Percentiles rank a stretch among this genome's conserved stretches.
These are phyloP conservation scores for Ictalurus punctatus DNA, from an alignment of 2,113 vertebrate species.

Conservation along the genomic window DNA sequence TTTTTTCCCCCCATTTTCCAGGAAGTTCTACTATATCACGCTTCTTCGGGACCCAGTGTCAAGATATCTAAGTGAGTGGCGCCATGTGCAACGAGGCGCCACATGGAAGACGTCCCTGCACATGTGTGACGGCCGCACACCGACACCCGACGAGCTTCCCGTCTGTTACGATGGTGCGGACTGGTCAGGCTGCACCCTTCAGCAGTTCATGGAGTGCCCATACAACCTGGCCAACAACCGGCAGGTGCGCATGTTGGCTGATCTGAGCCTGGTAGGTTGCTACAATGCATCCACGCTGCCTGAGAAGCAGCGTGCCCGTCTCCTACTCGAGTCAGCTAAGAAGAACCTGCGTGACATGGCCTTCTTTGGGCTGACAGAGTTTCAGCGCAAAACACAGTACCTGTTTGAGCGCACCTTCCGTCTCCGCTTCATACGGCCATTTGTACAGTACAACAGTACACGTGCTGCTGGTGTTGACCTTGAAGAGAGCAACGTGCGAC, in stretches of 20 bases:
- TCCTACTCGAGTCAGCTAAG: slow-evolving; percentile 95
- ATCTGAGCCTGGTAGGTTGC: slow-evolving; percentile 96
- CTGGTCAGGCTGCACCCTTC: slow-evolving; percentile 96
- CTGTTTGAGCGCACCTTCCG: slow-evolving; percentile 96
- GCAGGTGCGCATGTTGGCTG: slow-evolving; percentile 94
- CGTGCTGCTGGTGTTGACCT: slow-evolving; percentile 92
- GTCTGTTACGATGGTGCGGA: slow-evolving; percentile 95
- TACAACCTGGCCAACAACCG: slow-evolving; percentile 98
- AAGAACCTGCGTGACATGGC: slow-evolving; percentile 98
- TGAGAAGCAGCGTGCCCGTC: slow-evolving; percentile 90
- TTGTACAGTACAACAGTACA: slow-evolving; percentile 98
- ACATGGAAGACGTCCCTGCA: slow-evolving; percentile 98
- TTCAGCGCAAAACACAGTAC: slow-evolving; percentile 98
- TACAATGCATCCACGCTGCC: slow-evolving; percentile 97
- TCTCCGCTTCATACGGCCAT: slow-evolving; percentile 95
- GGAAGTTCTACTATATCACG: slow-evolving; percentile 99
- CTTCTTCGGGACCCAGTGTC: slow-evolving; percentile 95
- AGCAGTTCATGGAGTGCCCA: slow-evolving; percentile 98
- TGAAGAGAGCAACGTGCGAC: slow-evolving; percentile 84
- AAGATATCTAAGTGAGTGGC: slow-evolving; percentile 97
- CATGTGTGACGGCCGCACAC: slow-evolving; percentile 97
- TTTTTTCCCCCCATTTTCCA: slow-evolving; percentile 51
- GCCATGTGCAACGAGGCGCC: slow-evolving; percentile 94
- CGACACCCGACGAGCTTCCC: slow-evolving; percentile 92
- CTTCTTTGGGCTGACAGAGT: slow-evolving; percentile 96